Evolutionary conservation across 2,113 vertebrate species (phyloP).

Genomic region (Leptobrachium leishanense): DNA sequence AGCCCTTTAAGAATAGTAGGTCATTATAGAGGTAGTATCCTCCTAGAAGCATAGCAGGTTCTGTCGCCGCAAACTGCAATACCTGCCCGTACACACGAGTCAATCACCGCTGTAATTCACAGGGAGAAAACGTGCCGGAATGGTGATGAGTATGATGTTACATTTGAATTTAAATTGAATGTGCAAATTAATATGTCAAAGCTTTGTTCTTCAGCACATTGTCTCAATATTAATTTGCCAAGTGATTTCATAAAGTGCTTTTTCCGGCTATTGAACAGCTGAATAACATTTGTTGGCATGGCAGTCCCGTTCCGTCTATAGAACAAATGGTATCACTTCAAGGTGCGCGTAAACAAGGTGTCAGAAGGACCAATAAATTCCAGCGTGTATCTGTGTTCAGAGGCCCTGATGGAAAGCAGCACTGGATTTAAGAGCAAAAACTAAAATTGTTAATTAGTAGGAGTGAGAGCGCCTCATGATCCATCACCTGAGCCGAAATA

Average conservation of each 20-base stretch:
- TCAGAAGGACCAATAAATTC: conserved; percentile 46
- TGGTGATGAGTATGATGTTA: conserved; percentile 18
- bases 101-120: conserved; percentile 1
- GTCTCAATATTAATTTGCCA: conserved; percentile 31
- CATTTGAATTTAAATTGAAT: conserved; percentile 46
- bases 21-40: no score
- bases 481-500: no score
- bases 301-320: conserved; percentile 34
- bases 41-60: neutral
- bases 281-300: conserved; percentile 27
- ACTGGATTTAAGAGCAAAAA: neutral
- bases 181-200: conserved; percentile 25
- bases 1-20: no score
- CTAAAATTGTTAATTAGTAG: no score
- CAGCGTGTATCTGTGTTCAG: neutral
- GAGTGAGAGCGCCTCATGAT: no score
- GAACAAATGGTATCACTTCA: conserved; percentile 36
- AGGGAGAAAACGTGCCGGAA: conserved; percentile 14
- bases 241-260: conserved; percentile 21
- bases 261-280: conserved; percentile 41
- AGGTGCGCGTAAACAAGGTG: conserved; percentile 23
- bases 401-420: neutral
- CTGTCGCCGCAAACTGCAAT: neutral
- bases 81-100: neutral
- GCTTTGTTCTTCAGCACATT: conserved; percentile 19